A percentile compares a stretch with the other conserved stretches of the same genome.
Evolutionary conservation across 2,888 invertebrate species (phyloP).

Genomic region (Acleris emargana): DNA sequence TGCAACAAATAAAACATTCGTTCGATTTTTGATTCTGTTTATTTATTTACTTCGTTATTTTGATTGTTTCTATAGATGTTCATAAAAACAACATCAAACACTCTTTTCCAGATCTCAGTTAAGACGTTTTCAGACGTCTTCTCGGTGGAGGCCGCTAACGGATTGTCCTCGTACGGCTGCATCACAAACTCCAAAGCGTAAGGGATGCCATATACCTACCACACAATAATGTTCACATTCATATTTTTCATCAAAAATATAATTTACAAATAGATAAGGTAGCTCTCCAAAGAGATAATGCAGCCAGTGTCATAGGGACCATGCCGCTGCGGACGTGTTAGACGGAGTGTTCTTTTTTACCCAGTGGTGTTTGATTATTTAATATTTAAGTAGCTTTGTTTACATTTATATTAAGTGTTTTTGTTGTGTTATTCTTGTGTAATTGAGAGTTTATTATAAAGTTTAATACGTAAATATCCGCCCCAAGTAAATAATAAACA

Average conservation of each 20-base stretch:
- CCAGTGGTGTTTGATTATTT: no score
- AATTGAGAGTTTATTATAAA: no score
- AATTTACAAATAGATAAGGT: no score
- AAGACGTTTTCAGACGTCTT: slow-evolving; percentile 42
- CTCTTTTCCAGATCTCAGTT: slow-evolving; percentile 58
- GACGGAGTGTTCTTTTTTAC: background rate
- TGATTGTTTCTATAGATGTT: slow-evolving; percentile 50
- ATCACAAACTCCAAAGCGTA: slow-evolving; percentile 69
- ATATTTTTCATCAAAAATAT: no score
- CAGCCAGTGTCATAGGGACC: no score
- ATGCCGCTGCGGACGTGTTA: background rate
- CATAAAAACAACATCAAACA: slow-evolving; percentile 58
- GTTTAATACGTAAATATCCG: no score
- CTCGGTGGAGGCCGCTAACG: background rate
- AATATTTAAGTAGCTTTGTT: no score
- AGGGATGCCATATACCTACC: slow-evolving; percentile 68
- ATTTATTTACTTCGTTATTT: slow-evolving; percentile 30
- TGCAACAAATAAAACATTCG: no score
- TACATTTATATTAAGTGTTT: no score
- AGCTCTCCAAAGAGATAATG: no score
- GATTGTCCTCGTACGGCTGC: slow-evolving; percentile 53
- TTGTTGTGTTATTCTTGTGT: no score
- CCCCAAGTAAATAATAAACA: no score
- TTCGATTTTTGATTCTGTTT: background rate
- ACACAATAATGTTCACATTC: background rate